phyloP scores from a whole-genome alignment of 2,797 vertebrate species.

The Microctenopoma stevenorrisi region DNA sequence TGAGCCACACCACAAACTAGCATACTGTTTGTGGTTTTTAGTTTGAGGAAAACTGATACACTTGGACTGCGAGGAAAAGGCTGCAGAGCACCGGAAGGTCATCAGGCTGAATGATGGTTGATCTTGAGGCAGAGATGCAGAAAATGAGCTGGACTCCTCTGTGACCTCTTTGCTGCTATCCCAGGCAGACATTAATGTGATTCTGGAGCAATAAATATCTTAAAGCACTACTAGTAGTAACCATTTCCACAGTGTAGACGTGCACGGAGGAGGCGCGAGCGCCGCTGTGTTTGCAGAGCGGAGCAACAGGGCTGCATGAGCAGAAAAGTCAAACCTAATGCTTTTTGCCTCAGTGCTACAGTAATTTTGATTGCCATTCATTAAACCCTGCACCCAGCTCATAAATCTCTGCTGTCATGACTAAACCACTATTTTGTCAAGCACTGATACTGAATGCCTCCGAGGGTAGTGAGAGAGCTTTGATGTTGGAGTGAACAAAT shows the following conservation, averaged over 20 bases:
- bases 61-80: conserved; percentile 3
- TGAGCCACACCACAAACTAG: background rate
- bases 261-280: background rate
- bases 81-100: conserved; percentile 41
- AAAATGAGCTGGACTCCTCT: conserved; percentile 65
- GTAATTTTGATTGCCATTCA: background rate
- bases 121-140: conserved; percentile 46
- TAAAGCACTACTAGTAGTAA: conserved; percentile 14
- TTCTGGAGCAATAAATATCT: conserved; percentile 58
- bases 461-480: background rate
- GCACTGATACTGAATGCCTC: conserved; percentile 4
- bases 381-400: conserved; percentile 7
- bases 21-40: background rate
- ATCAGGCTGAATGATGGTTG: conserved; percentile 31
- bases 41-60: conserved; percentile 18
- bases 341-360: background rate
- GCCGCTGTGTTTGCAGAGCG: conserved; percentile 4
- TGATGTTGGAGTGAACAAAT: background rate
- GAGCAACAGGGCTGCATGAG: background rate
- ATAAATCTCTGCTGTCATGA: background rate
- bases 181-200: conserved; percentile 49
- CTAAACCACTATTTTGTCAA: conserved; percentile 4
- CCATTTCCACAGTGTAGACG: conserved; percentile 22
- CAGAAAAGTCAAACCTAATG: background rate
- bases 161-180: conserved; percentile 32